Evolutionary conservation across 2,113 vertebrate species (phyloP), one percentile per base, ranked within the genome.

Genomic region (Chaenocephalus aceratus): DNA sequence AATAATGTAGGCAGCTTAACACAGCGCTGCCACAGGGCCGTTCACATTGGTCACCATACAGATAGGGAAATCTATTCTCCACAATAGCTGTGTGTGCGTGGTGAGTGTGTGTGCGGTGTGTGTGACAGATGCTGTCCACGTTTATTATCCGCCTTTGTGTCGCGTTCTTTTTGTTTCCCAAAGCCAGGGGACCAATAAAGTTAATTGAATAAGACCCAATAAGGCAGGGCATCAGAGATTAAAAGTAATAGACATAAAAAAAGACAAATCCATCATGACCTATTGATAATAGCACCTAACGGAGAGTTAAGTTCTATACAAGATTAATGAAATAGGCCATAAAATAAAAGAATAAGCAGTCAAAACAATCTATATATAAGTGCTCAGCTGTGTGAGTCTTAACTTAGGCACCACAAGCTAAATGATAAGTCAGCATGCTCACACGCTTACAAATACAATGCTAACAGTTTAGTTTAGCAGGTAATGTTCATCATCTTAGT

Each of bases 1-100:
- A 88, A 87, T 85, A 85, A 90, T 86, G 79, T 80, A 90, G 67
- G 54, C 45, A 79, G 53, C 86, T 85, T 79, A 79, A 86, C 63
- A 56, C 80, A 36, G 46, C 48, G 46, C 65, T 54, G 41, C 60
- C 41, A 64, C 34, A 23, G 60, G 34, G 57, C 59, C 23, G 1
- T 57, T 75, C 45, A 26, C 72, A 82, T 46, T 58, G 72, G 84
- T 72, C 69, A 60, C 46, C 65, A 70, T 26, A 57, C 57, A 34
- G 18, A 48, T 56, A 23, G 66, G 54, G 64, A 67, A 61, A 80
- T 72, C 58, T 51, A 69, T 77, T 79, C 30, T 7, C 59, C 12
- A 14, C 72, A 64, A 14, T 6, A 49, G 34, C 4, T 16, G 44
- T 8, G 30, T 41, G 21, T 34, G 74, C 48, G 53, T 6, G 48